phyloP scores from a whole-genome alignment of 2,797 vertebrate species.

The Lagorchestes hirsutus region DNA sequence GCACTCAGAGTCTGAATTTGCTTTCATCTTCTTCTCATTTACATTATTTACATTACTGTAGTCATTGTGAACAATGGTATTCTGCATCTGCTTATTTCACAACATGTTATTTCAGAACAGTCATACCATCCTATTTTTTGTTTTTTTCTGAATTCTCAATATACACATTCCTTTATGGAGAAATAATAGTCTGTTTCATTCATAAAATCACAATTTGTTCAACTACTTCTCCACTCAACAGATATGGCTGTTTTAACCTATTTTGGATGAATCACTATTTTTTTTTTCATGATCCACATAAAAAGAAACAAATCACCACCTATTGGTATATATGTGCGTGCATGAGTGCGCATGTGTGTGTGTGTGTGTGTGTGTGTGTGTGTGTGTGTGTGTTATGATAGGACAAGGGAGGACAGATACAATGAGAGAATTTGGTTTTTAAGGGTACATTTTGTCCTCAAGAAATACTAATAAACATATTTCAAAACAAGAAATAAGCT shows the following conservation, averaged over 20 bases:
- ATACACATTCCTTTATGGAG: background rate
- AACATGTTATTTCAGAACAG: background rate
- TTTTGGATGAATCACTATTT: background rate
- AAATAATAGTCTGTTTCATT: background rate
- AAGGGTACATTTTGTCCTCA: background rate
- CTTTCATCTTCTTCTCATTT: background rate
- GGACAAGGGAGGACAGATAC: background rate
- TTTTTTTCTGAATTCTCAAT: background rate
- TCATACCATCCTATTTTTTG: background rate
- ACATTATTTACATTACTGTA: background rate
- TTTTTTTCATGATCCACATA: background rate
- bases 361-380: too few relatives aligned
- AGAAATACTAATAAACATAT: background rate
- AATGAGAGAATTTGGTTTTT: background rate
- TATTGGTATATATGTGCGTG: background rate
- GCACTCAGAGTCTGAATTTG: background rate
- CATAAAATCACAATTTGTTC: background rate
- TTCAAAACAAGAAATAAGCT: background rate
- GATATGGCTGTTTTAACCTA: background rate
- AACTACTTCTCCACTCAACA: background rate
- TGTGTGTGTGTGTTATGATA: background rate
- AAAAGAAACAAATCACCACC: background rate
- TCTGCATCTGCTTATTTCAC: background rate
- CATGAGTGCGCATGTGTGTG: too few relatives aligned
- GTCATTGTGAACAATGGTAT: background rate